Evolutionary conservation across 1,140 invertebrate genomes (phyloP).

Genomic region (Proctacanthus coquilletti): DNA sequence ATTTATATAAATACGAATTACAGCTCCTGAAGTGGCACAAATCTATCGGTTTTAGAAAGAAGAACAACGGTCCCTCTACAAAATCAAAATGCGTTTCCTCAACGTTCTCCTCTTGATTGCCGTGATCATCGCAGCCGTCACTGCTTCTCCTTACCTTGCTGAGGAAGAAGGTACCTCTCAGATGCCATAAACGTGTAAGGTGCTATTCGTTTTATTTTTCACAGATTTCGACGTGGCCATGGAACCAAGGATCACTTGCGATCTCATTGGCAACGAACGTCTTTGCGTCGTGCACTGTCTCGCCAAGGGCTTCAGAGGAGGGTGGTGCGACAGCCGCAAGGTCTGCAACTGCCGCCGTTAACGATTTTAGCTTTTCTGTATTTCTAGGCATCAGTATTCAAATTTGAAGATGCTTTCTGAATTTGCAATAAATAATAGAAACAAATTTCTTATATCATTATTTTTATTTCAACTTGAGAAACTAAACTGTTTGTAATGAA

Average conservation of each 20-base stretch:
- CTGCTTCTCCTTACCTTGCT: neutral
- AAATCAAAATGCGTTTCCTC: neutral
- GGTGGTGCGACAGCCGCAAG: neutral
- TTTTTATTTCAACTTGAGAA: no score
- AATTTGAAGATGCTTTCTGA: no score
- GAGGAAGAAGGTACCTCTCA: neutral
- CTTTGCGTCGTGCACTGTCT: neutral
- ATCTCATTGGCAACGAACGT: neutral
- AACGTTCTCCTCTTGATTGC: neutral
- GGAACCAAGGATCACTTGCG: neutral
- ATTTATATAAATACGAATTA: no score
- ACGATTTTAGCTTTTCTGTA: no score
- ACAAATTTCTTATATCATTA: no score
- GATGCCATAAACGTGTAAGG: neutral
- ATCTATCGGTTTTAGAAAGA: no score
- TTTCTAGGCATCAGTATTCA: no score
- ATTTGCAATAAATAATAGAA: no score
- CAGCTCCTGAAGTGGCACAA: no score
- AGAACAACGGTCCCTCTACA: no score
- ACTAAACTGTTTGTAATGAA: no score
- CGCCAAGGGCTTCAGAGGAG: neutral
- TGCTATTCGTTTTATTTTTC: neutral
- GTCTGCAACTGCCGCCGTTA: neutral
- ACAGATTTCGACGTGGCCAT: neutral
- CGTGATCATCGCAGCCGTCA: neutral